A percentile compares a stretch with the other conserved stretches of the same genome.
Conservation (phyloP, 2,113 vertebrate genomes). For the Vidua macroura region DNA sequence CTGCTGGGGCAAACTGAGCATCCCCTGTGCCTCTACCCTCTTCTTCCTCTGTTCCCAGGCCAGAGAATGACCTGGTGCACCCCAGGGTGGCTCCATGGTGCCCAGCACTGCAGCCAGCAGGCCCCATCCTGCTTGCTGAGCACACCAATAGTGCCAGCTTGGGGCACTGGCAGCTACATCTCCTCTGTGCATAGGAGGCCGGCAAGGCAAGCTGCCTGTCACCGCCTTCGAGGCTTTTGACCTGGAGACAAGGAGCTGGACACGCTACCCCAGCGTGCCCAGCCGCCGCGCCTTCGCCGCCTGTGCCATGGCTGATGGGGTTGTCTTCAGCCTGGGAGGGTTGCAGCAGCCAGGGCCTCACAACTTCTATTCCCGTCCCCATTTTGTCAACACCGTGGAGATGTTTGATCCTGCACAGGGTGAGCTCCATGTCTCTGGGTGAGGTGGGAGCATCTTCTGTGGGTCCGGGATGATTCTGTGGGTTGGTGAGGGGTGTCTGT, state of each 20-base stretch:
- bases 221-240: constrained; percentile 97
- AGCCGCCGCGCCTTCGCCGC: constrained; percentile 94
- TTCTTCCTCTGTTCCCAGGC: not conserved
- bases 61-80: not conserved
- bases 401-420: constrained; percentile 91
- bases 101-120: rapidly evolving
- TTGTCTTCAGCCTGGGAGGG: constrained; percentile 92
- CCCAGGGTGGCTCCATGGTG: not conserved
- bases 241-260: constrained; percentile 91
- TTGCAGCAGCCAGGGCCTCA: constrained; percentile 96
- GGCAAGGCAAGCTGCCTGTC: constrained; percentile 94
- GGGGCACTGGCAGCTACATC: not conserved
- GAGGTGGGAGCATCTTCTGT: not conserved
- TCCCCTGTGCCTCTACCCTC: not conserved
- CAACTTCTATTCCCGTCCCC: constrained; percentile 98
- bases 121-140: not conserved
- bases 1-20: rapidly evolving
- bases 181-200: constrained; percentile 78
- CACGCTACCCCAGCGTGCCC: constrained; percentile 88
- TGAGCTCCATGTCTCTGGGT: constrained; percentile 55
- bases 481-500: not conserved
- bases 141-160: not conserved
- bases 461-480: not conserved
- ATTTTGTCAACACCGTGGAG: constrained; percentile 97
- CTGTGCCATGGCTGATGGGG: constrained; percentile 80